Evolutionary conservation across 2,888 invertebrate genomes (phyloP).

Genomic region (Keiferia lycopersicella): DNA sequence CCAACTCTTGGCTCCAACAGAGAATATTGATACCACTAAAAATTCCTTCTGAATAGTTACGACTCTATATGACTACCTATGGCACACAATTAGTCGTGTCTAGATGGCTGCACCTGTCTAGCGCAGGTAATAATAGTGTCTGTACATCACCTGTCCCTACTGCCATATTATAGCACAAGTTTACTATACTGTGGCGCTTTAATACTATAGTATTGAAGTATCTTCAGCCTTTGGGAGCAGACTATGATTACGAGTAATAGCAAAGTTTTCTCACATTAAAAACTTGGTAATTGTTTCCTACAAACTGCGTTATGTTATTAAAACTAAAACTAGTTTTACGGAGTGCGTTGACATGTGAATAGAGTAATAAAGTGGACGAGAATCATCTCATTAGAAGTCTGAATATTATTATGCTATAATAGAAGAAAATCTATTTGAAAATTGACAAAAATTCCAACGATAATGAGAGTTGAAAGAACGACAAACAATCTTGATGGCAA

Average conservation of each 20-base stretch:
- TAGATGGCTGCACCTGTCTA: background rate
- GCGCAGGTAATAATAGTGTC: conserved; percentile 2
- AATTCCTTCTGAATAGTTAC: conserved; percentile 4
- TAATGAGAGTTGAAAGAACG: conserved; percentile 18
- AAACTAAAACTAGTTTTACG: conserved; percentile 49
- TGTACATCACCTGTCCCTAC: background rate
- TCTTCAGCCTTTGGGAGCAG: conserved; percentile 6
- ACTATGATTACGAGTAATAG: conserved; percentile 41
- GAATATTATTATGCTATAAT: background rate
- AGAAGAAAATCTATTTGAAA: conserved; percentile 4
- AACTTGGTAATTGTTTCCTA: conserved; percentile 55
- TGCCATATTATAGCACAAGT: conserved; percentile 7
- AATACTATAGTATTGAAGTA: conserved; percentile 2
- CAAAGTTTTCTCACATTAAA: conserved; percentile 56
- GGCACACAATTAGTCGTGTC: conserved; percentile 2
- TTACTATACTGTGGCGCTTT: conserved; percentile 8
- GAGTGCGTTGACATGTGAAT: conserved; percentile 41
- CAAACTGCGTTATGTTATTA: conserved; percentile 46
- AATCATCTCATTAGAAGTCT: background rate
- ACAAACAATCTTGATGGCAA: conserved; percentile 15
- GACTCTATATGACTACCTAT: conserved; percentile 4
- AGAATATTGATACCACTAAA: background rate
- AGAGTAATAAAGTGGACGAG: conserved; percentile 6
- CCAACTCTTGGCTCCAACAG: too few relatives aligned
- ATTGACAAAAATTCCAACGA: background rate